These are phyloP conservation scores for Leguminivora glycinivorella DNA, from an alignment of 1,140 invertebrate species.

Conservation along the genomic window DNA sequence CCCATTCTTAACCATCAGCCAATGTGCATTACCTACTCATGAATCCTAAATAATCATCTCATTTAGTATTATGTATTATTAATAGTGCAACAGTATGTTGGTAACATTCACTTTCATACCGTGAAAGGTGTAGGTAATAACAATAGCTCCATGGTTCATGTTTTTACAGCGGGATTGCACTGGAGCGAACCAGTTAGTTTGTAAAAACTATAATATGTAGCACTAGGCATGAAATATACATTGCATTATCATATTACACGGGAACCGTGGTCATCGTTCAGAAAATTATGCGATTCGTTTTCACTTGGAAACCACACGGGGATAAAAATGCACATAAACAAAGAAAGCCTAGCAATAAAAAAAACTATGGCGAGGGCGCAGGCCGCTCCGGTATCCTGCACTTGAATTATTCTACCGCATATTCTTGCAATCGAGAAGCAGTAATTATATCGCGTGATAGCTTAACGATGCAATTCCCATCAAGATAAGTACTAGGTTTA, in stretches of 20 bases:
- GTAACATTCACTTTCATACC: constrained; percentile 7
- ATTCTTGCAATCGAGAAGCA: constrained; percentile 28
- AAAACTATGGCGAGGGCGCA: constrained; percentile 25
- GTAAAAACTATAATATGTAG: constrained; percentile 71
- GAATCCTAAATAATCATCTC: too few relatives aligned
- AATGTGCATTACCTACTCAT: too few relatives aligned
- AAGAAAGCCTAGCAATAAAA: constrained; percentile 29
- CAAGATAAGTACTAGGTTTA: constrained; percentile 35
- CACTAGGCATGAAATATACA: constrained; percentile 74
- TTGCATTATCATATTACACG: constrained; percentile 78
- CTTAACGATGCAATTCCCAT: constrained; percentile 40
- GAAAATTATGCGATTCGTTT: constrained; percentile 74
- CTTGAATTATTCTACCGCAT: constrained; percentile 31
- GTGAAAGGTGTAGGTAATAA: constrained; percentile 45
- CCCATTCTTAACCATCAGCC: too few relatives aligned
- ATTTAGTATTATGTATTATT: background rate
- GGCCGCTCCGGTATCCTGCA: constrained; percentile 28
- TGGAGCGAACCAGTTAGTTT: constrained; percentile 62
- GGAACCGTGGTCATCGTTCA: constrained; percentile 73
- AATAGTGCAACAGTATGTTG: background rate
- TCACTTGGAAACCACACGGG: constrained; percentile 59
- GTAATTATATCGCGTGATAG: constrained; percentile 36
- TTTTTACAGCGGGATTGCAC: constrained; percentile 58
- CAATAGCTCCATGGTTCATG: constrained; percentile 48
- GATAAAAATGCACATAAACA: constrained; percentile 44